Evolutionary conservation across 1,140 invertebrate species (phyloP).

Genomic region (Hypothenemus hampei): DNA sequence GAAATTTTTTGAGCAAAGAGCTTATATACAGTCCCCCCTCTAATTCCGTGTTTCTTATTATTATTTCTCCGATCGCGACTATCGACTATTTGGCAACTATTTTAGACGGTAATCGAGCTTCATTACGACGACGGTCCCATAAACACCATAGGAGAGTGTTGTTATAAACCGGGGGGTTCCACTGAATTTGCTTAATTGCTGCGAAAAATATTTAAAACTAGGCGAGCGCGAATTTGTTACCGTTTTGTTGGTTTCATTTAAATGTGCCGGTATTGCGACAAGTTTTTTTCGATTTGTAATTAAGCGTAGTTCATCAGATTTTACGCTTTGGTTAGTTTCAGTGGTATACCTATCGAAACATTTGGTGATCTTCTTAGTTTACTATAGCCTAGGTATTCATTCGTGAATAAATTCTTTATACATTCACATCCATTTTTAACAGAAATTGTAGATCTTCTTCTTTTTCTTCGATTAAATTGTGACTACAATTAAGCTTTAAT

Average conservation of each 20-base stretch:
- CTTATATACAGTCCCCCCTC: constrained; percentile 22
- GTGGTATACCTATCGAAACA: constrained; percentile 7
- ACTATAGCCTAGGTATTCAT: no score
- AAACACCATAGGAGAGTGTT: no score
- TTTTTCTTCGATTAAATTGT: no score
- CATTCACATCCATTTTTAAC: no score
- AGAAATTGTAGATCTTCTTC: no score
- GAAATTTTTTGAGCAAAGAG: constrained; percentile 10
- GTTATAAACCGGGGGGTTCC: constrained; percentile 6
- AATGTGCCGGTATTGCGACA: constrained; percentile 8
- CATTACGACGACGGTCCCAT: no score
- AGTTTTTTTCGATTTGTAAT: constrained; percentile 19
- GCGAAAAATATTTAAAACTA: constrained; percentile 22
- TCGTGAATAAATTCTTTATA: no score
- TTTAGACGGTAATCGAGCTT: constrained; percentile 6
- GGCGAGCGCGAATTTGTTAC: constrained; percentile 9
- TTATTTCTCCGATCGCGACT: no score
- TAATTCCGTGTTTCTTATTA: no score
- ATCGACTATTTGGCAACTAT: constrained; percentile 18
- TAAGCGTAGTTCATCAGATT: constrained; percentile 21
- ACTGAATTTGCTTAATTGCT: constrained; percentile 18
- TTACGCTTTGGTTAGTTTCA: constrained; percentile 12
- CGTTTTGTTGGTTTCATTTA: constrained; percentile 16
- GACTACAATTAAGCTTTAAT: no score
- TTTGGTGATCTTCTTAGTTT: no score